Evolutionary conservation across 2,888 invertebrate species (phyloP).

Genomic region (Tetranychus piercei): DNA sequence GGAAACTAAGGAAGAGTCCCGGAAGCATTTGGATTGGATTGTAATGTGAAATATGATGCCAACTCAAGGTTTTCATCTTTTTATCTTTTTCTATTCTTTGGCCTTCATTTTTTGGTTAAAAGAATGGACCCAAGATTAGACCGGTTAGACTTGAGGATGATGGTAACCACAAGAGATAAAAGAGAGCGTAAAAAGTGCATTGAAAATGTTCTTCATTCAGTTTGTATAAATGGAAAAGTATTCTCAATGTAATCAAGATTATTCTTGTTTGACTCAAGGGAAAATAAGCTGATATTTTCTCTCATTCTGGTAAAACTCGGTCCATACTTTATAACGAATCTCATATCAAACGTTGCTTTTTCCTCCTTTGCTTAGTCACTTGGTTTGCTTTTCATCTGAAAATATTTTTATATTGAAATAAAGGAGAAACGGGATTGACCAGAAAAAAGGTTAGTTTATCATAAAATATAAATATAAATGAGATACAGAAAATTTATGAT

Average conservation of each 20-base stretch:
- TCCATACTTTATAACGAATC: no score
- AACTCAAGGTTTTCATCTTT: not conserved
- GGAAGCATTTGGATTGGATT: slow-evolving; percentile 1
- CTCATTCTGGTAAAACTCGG: no score
- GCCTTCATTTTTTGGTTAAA: not conserved
- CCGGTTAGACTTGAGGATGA: not conserved
- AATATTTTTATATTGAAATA: no score
- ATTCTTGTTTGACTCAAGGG: not conserved
- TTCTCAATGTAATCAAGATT: not conserved
- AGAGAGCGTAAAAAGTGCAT: not conserved
- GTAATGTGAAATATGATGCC: not conserved
- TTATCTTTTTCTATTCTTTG: no score
- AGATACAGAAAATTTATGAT: not conserved
- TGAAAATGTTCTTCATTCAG: not conserved
- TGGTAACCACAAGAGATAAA: not conserved
- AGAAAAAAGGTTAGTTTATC: not conserved
- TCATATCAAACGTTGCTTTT: no score
- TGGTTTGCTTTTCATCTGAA: no score
- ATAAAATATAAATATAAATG: not conserved
- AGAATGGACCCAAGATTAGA: not conserved
- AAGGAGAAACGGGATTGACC: no score
- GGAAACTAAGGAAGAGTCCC: not conserved
- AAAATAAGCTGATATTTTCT: no score
- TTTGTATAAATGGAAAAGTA: no score
- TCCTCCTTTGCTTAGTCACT: no score